These are phyloP conservation scores for Nephrotoma flavescens DNA, from an alignment of 2,888 invertebrate species.

Conservation along the genomic window DNA sequence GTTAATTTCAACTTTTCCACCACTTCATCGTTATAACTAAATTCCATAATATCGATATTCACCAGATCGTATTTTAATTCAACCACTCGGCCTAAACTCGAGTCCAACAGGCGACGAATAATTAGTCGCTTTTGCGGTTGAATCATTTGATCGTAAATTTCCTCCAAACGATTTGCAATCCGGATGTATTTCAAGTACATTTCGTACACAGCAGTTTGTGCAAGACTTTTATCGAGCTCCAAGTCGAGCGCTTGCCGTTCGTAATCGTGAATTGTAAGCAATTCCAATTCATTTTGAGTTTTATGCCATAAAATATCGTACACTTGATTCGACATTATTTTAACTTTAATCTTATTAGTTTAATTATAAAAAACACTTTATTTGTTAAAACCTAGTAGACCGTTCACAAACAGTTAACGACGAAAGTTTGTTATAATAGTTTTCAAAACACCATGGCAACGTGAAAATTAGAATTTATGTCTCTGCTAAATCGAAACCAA, in stretches of 20 bases:
- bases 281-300: slow-evolving; percentile 36
- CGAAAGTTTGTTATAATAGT: not conserved
- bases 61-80: slow-evolving; percentile 83
- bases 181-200: slow-evolving; percentile 72
- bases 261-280: slow-evolving; percentile 27
- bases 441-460: not conserved
- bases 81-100: slow-evolving; percentile 64
- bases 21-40: slow-evolving; percentile 72
- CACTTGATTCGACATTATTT: slow-evolving; percentile 54
- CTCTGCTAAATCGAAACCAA: not conserved
- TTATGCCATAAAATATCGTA: slow-evolving; percentile 54
- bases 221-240: slow-evolving; percentile 39
- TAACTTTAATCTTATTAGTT: not conserved
- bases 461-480: not conserved
- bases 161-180: slow-evolving; percentile 55
- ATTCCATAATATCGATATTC: slow-evolving; percentile 71
- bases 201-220: slow-evolving; percentile 47
- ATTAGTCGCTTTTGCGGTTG: slow-evolving; percentile 84
- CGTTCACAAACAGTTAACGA: not conserved
- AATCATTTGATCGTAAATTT: slow-evolving; percentile 77
- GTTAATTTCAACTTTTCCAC: slow-evolving; percentile 58
- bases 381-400: not conserved
- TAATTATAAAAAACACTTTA: not conserved
- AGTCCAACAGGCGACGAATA: slow-evolving; percentile 54
- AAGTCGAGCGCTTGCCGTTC: slow-evolving; percentile 48